Percentiles rank a stretch among this genome's conserved stretches.
Conservation (phyloP, 2,888 invertebrate genomes). For the Chydorus sphaericus region DNA sequence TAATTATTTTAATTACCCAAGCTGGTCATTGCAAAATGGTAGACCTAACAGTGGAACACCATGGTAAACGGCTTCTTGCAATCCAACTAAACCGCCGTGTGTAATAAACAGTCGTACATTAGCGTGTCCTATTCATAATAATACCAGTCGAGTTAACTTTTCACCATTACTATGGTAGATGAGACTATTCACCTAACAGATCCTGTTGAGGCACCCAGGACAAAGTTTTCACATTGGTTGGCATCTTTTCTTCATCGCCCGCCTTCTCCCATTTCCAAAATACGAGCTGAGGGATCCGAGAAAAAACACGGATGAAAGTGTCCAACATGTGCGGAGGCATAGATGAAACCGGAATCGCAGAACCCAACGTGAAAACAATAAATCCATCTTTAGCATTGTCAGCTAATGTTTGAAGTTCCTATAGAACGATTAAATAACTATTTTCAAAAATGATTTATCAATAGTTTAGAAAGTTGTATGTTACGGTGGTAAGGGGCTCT, state of each 20-base stretch:
- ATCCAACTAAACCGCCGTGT: background rate
- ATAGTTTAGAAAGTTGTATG: too few species aligned
- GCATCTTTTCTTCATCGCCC: slow-evolving; percentile 35
- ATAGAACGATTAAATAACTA: too few species aligned
- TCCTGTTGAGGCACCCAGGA: slow-evolving; percentile 65
- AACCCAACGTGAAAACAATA: slow-evolving; percentile 73
- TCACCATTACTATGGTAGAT: too few species aligned
- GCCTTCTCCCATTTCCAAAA: slow-evolving; percentile 71
- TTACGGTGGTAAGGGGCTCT: too few species aligned
- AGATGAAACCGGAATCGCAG: slow-evolving; percentile 57
- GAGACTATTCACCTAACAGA: slow-evolving; percentile 33
- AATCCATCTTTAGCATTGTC: slow-evolving; percentile 55
- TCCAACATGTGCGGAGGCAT: slow-evolving; percentile 59
- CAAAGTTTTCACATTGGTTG: slow-evolving; percentile 42
- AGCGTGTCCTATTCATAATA: too few species aligned
- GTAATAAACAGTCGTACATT: background rate
- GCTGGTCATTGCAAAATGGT: background rate
- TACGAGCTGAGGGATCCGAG: slow-evolving; percentile 59
- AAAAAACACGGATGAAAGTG: slow-evolving; percentile 54
- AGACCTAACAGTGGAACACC: background rate
- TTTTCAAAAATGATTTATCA: too few species aligned
- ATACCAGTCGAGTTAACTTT: too few species aligned
- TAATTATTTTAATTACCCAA: background rate
- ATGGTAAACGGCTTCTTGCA: background rate
- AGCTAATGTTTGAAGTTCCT: too few species aligned